Evolutionary conservation across 2,113 vertebrate species (phyloP).

Genomic region (Pyxicephalus adspersus): DNA sequence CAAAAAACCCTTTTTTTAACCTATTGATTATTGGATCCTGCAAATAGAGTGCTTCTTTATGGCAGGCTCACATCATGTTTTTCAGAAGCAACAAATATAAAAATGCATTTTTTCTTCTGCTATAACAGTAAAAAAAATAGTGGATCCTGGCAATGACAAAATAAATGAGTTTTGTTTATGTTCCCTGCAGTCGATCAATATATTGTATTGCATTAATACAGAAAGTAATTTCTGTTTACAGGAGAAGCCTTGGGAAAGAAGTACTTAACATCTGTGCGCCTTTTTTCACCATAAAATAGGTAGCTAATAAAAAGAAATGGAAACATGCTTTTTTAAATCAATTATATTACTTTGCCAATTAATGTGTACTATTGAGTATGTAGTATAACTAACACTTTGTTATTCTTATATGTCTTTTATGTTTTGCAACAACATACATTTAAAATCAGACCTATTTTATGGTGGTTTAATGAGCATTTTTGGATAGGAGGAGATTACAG

Average conservation of each 20-base stretch:
- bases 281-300: slow-evolving; percentile 27
- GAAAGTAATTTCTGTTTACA: slow-evolving; percentile 26
- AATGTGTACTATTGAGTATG: slow-evolving; percentile 25
- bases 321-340: slow-evolving; percentile 31
- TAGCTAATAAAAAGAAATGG: slow-evolving; percentile 26
- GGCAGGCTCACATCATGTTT: neutral
- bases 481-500: neutral
- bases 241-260: slow-evolving; percentile 25
- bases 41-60: neutral
- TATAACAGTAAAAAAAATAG: slow-evolving; percentile 1
- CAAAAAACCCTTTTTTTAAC: neutral
- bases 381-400: slow-evolving; percentile 26
- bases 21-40: slow-evolving; percentile 5
- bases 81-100: neutral
- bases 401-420: no score
- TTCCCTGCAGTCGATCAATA: slow-evolving; percentile 13
- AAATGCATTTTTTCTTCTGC: slow-evolving; percentile 1
- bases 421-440: neutral
- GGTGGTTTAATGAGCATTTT: neutral
- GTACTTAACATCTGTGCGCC: slow-evolving; percentile 20
- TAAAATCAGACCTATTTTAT: neutral
- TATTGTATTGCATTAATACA: slow-evolving; percentile 31
- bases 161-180: slow-evolving; percentile 32
- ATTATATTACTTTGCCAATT: slow-evolving; percentile 44
- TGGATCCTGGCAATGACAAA: slow-evolving; percentile 20